Conservation (phyloP, 2,797 vertebrate species). For the Huso huso region DNA sequence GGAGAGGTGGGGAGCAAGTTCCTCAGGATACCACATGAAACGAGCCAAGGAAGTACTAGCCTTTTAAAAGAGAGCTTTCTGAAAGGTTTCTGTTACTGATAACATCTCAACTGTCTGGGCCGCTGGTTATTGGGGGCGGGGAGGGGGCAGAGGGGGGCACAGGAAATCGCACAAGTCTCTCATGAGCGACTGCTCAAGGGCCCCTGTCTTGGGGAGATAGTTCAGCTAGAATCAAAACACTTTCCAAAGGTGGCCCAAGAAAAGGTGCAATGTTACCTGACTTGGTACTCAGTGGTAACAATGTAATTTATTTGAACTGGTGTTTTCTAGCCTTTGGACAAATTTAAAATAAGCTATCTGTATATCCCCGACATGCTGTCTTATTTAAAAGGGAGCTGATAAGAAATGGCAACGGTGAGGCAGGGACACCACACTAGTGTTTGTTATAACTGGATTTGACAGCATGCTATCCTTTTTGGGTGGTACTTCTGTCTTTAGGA, state of each 20-base stretch:
- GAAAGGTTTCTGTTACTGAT: slow-evolving; percentile 47
- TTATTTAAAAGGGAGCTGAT: slow-evolving; percentile 31
- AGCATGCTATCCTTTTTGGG: no score
- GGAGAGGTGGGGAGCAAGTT: slow-evolving; percentile 32
- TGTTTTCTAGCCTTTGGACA: slow-evolving; percentile 24
- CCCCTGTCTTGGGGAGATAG: slow-evolving; percentile 9
- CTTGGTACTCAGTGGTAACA: background rate
- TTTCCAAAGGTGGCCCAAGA: background rate
- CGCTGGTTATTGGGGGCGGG: slow-evolving; percentile 30
- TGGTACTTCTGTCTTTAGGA: no score
- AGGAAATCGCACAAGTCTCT: slow-evolving; percentile 44
- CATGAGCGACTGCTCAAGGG: slow-evolving; percentile 20
- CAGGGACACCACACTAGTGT: slow-evolving; percentile 18
- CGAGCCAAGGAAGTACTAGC: slow-evolving; percentile 49
- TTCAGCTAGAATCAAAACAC: slow-evolving; percentile 12
- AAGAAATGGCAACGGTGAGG: slow-evolving; percentile 37
- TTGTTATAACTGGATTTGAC: background rate
- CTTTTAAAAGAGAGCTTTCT: slow-evolving; percentile 49
- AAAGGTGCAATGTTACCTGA: slow-evolving; percentile 1
- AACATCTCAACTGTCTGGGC: slow-evolving; percentile 59
- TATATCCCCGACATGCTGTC: slow-evolving; percentile 7
- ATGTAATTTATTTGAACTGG: slow-evolving; percentile 26
- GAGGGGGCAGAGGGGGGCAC: slow-evolving; percentile 12
- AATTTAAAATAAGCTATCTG: background rate
- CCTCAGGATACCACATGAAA: slow-evolving; percentile 54